These are phyloP conservation scores for Eulemur coronatus DNA, from an alignment of 2,797 vertebrate species.

Conservation along the genomic window DNA sequence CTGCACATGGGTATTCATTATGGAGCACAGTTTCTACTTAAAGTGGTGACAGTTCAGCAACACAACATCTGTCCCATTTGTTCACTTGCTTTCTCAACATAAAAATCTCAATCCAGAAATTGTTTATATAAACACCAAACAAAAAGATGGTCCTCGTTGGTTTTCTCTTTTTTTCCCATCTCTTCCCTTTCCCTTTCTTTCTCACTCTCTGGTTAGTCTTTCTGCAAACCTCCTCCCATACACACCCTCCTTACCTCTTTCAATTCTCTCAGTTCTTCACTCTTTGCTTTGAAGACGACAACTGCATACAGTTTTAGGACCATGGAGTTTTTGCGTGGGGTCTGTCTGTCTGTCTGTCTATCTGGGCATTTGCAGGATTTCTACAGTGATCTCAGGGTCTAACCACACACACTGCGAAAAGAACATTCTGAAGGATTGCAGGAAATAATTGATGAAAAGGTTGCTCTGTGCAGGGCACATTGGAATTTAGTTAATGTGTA, in stretches of 20 bases:
- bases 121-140: background rate
- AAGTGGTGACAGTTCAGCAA: background rate
- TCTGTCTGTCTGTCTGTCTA: background rate
- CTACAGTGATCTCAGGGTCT: background rate
- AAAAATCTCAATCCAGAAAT: background rate
- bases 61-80: constrained; percentile 50
- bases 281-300: background rate
- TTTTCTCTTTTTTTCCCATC: background rate
- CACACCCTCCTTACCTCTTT: background rate
- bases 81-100: constrained; percentile 47
- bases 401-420: constrained; percentile 32
- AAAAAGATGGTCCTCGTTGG: background rate
- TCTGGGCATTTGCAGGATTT: constrained; percentile 40
- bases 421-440: constrained; percentile 67
- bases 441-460: constrained; percentile 75
- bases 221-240: background rate
- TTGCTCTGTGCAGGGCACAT: constrained; percentile 57
- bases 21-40: constrained; percentile 38
- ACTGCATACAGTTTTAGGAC: background rate
- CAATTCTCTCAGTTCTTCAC: background rate
- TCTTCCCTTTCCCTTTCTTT: background rate
- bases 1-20: background rate
- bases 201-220: background rate
- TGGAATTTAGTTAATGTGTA: constrained; percentile 77
- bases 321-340: background rate